A percentile compares a stretch with the other conserved stretches of the same genome.
Conservation (phyloP, 2,888 invertebrate species). For the Junonia oenone region DNA sequence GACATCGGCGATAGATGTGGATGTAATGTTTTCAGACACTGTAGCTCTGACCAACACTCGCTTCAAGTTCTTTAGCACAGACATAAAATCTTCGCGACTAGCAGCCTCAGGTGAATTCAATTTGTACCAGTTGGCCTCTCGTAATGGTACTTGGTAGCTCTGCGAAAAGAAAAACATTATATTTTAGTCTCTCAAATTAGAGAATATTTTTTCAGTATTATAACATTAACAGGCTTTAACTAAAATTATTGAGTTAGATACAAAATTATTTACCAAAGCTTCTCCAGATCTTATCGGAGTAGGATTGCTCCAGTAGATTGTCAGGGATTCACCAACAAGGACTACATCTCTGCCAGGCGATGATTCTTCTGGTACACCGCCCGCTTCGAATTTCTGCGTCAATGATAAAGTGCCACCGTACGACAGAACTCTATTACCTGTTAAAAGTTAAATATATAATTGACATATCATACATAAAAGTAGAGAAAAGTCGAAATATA, state of each 20-base stretch:
- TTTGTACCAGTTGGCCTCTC: slow-evolving; percentile 82
- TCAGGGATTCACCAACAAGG: slow-evolving; percentile 87
- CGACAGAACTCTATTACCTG: slow-evolving; percentile 89
- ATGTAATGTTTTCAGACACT: slow-evolving; percentile 76
- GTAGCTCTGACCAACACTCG: slow-evolving; percentile 91
- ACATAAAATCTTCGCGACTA: slow-evolving; percentile 90
- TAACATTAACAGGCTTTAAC: too few species aligned
- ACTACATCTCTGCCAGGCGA: slow-evolving; percentile 89
- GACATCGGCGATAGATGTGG: slow-evolving; percentile 88
- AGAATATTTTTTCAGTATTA: too few species aligned
- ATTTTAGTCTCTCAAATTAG: too few species aligned
- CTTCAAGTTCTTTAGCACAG: slow-evolving; percentile 89
- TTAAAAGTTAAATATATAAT: too few species aligned
- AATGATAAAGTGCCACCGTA: slow-evolving; percentile 91
- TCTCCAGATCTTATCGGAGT: slow-evolving; percentile 73
- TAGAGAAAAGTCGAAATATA: too few species aligned
- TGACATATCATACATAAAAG: too few species aligned
- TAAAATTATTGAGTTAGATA: background rate
- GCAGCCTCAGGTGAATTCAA: slow-evolving; percentile 47
- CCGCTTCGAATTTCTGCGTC: slow-evolving; percentile 84
- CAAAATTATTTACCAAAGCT: slow-evolving; percentile 74
- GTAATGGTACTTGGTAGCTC: slow-evolving; percentile 82
- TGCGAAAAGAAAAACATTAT: slow-evolving; percentile 44
- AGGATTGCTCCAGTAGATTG: slow-evolving; percentile 87
- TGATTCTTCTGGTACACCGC: slow-evolving; percentile 58